phyloP scores from a whole-genome alignment of 2,113 vertebrate species.

The Channa maculata region DNA sequence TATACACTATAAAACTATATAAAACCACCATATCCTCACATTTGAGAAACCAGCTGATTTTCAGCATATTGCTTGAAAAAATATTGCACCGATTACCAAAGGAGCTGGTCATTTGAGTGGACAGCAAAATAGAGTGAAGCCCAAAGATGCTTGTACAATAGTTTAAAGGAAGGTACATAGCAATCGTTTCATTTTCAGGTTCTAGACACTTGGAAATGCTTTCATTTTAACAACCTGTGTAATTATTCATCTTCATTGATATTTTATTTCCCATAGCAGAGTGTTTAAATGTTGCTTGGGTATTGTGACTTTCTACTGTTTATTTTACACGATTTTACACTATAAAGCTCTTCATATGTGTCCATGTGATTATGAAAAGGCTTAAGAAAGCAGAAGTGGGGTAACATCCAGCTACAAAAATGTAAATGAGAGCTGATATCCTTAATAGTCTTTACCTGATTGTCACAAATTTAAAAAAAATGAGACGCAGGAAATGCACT shows the following conservation, averaged over 20 bases:
- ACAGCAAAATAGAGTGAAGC: too few species aligned
- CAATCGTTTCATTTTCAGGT: conserved; percentile 14
- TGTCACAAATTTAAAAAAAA: too few species aligned
- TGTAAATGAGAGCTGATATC: not conserved
- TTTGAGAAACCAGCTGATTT: too few species aligned
- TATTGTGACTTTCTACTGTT: not conserved
- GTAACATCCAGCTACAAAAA: too few species aligned
- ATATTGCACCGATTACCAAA: not conserved
- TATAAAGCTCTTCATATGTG: not conserved
- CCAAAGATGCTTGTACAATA: too few species aligned
- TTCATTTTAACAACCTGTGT: not conserved
- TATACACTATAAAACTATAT: too few species aligned
- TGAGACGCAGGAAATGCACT: not conserved
- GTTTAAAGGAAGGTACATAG: not conserved
- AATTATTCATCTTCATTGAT: conserved; percentile 13
- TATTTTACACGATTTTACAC: not conserved
- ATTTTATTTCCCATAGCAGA: not conserved
- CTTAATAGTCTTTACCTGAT: too few species aligned
- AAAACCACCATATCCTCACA: too few species aligned
- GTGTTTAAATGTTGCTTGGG: conserved; percentile 2
- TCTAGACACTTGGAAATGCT: not conserved
- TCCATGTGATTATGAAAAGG: conserved; percentile 41
- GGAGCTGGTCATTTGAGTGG: not conserved
- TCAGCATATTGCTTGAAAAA: too few species aligned
- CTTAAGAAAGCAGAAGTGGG: not conserved